These are phyloP conservation scores for Euzophera pinguis DNA, from an alignment of 2,888 invertebrate species.

Conservation along the genomic window DNA sequence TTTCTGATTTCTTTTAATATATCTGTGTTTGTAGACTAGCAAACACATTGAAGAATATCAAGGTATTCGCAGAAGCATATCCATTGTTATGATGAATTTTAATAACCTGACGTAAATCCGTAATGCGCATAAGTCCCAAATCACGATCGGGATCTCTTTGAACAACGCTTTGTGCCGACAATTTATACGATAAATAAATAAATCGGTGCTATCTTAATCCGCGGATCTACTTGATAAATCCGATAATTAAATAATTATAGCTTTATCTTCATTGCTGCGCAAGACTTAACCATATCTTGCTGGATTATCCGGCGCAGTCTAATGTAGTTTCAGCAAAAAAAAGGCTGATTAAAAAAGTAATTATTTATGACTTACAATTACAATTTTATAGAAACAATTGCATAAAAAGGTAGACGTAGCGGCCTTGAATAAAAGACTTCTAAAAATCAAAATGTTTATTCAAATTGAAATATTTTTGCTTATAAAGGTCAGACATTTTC, in stretches of 20 bases:
- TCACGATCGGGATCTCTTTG: constrained; percentile 4
- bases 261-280: constrained; percentile 2
- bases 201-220: constrained; percentile 5
- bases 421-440: too few relatives aligned
- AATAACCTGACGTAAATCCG: not conserved
- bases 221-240: not conserved
- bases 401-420: too few relatives aligned
- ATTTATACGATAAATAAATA: constrained; percentile 1
- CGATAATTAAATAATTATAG: constrained; percentile 4
- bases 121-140: not conserved
- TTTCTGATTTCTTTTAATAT: too few relatives aligned
- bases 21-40: too few relatives aligned
- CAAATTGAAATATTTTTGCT: too few relatives aligned
- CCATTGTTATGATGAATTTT: too few relatives aligned
- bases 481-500: too few relatives aligned
- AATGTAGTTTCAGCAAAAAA: too few relatives aligned
- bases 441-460: too few relatives aligned
- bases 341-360: too few relatives aligned
- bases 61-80: not conserved
- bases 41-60: not conserved
- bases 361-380: too few relatives aligned
- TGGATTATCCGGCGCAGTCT: not conserved
- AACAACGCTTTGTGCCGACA: constrained; percentile 1
- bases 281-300: not conserved
- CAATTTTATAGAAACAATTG: too few relatives aligned